Base-by-base conservation (phyloP, 2,888 invertebrate species). In the Cephus runcator region DNA sequence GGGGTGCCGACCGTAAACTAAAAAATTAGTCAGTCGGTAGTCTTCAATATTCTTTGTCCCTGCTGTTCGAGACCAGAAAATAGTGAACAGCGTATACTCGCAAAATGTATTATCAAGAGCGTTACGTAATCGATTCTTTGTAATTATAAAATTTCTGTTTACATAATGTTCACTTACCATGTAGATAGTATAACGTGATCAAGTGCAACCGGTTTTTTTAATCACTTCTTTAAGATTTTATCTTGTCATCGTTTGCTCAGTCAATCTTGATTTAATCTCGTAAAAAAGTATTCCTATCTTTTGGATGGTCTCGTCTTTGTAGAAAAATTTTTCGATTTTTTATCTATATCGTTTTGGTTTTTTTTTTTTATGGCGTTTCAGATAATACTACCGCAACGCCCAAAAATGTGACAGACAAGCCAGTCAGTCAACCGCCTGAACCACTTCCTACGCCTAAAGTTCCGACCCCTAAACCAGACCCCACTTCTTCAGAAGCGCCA, bases 401-500 rank as follows among this genome's bases (percentile, higher is more conserved):
- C 23, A 56, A 9, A 56, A 56, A 15, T 56, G 56, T 0, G 6
- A 23, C 56, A 9, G 40, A 6, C 4, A 4, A 4, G 23, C 4
- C 15, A 23, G 1, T 0, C 23, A 2, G 1, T 23, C 0, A 2
- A 0, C 56, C 56, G 56, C 56, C 56, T 9, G 1, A 23, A 56
- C 9, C 23, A 56, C 0, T 1, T 23, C 0, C 15, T 36, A 12
- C 36, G 4, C 0, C 40, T 4, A 1, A 1, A 15, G 0, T 0
- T 6, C 2, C 23, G 2, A 2, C 23, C 1, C 1, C 23, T 23
- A 15, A 15, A 40, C 15, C 40, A 23, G 40, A 1, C 0, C 15
- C 15, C 2, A 40, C 4, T 40, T 6, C 40, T 40, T 6, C 40
- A 23, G 9, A 0, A 40, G 1, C 9, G 15, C 40, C 56, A 15